phyloP scores from a whole-genome alignment of 2,113 vertebrate genomes.

The Corapipo altera region DNA sequence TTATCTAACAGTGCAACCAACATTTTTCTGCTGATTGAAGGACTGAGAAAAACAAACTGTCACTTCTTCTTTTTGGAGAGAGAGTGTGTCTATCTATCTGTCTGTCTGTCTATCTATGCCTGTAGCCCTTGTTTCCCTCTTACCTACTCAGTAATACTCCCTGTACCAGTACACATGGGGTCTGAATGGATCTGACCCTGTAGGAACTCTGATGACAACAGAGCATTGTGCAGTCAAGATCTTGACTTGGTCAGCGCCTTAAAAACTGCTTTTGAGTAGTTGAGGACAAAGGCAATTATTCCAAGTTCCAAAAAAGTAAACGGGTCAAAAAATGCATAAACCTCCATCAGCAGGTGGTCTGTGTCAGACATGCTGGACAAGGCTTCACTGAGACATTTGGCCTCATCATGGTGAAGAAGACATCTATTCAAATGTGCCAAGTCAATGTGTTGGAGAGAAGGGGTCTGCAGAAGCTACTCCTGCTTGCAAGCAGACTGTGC shows the following conservation, averaged over 20 bases:
- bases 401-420: neutral
- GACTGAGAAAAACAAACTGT: neutral
- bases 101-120: neutral
- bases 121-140: neutral
- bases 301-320: neutral
- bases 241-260: neutral
- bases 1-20: neutral
- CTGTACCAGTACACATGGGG: neutral
- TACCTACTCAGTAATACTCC: neutral
- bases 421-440: neutral
- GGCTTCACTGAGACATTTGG: neutral
- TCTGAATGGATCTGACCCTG: neutral
- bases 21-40: neutral
- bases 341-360: neutral
- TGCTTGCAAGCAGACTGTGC: neutral
- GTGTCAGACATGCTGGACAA: neutral
- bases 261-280: neutral
- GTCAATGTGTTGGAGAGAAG: neutral
- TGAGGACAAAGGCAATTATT: neutral
- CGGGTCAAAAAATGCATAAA: neutral
- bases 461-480: neutral
- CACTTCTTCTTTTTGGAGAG: neutral
- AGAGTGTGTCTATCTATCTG: fast-evolving
- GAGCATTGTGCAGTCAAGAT: neutral
- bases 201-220: neutral